Conservation (phyloP, 2,113 vertebrate genomes). For the Myotis brandtii region DNA sequence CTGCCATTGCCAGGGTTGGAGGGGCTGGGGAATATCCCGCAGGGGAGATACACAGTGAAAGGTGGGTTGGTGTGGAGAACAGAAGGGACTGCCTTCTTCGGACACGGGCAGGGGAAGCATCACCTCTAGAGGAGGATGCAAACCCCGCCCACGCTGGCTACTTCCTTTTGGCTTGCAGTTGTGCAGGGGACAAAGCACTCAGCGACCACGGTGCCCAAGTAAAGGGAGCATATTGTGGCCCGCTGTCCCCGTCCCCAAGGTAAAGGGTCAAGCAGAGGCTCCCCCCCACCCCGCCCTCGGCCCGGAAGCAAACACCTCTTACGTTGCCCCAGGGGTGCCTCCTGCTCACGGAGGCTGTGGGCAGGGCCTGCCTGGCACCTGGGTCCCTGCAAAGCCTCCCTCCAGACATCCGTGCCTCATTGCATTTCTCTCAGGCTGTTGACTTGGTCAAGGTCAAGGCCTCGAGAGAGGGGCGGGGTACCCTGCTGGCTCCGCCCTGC, state of each 20-base stretch:
- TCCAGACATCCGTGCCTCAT: background rate
- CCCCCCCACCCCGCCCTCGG: background rate
- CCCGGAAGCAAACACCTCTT: background rate
- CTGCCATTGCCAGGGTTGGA: background rate
- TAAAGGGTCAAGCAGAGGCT: background rate
- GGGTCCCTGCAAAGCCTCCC: background rate
- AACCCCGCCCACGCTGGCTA: background rate
- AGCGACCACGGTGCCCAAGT: background rate
- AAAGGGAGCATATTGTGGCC: background rate
- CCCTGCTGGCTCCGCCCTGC: background rate
- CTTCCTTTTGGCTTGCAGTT: slow-evolving; percentile 76
- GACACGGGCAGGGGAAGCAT: rapidly evolving
- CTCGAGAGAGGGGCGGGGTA: background rate
- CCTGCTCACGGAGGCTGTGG: rapidly evolving
- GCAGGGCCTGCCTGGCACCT: rapidly evolving
- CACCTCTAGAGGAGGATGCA: background rate
- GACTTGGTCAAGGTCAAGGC: background rate
- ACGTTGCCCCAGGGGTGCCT: background rate
- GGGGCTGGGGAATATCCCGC: background rate
- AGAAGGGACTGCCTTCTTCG: background rate
- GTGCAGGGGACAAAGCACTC: background rate
- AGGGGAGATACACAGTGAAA: too few species aligned
- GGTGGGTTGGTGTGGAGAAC: background rate
- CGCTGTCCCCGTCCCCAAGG: background rate
- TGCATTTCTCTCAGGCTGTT: background rate